Evolutionary conservation across 2,113 vertebrate species (phyloP).

Genomic region (Tyrannus savana): DNA sequence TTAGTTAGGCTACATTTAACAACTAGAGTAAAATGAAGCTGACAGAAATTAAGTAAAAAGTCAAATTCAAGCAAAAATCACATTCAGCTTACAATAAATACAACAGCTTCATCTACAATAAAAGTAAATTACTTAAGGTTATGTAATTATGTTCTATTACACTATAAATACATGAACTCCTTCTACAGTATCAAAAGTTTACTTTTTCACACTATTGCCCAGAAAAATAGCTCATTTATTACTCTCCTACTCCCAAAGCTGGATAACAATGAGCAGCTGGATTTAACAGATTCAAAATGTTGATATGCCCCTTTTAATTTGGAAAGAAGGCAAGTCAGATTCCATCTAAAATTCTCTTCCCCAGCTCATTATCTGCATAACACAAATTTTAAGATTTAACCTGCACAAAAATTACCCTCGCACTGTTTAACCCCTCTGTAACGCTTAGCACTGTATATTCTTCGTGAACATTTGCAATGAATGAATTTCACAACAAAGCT

Average conservation of each 20-base stretch:
- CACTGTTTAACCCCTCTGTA: neutral
- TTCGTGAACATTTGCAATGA: neutral
- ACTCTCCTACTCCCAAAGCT: neutral
- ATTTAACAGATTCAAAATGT: slow-evolving; percentile 1
- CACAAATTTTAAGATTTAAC: neutral
- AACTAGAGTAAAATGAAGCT: neutral
- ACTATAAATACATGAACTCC: neutral
- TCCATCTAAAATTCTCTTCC: neutral
- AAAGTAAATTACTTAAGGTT: neutral
- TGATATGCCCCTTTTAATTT: neutral
- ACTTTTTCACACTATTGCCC: neutral
- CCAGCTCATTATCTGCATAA: neutral
- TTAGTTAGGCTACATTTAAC: neutral
- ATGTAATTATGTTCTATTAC: neutral
- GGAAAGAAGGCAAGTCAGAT: neutral
- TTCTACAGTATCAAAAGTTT: slow-evolving; percentile 7
- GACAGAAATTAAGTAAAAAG: neutral
- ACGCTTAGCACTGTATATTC: neutral
- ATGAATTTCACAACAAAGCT: neutral
- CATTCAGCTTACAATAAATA: neutral
- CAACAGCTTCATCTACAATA: neutral
- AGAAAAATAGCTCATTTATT: neutral
- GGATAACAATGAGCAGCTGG: neutral
- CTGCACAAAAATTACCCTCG: neutral
- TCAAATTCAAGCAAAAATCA: slow-evolving; percentile 7